Conservation (phyloP, 1,140 invertebrate species). For the Colletes latitarsis region DNA sequence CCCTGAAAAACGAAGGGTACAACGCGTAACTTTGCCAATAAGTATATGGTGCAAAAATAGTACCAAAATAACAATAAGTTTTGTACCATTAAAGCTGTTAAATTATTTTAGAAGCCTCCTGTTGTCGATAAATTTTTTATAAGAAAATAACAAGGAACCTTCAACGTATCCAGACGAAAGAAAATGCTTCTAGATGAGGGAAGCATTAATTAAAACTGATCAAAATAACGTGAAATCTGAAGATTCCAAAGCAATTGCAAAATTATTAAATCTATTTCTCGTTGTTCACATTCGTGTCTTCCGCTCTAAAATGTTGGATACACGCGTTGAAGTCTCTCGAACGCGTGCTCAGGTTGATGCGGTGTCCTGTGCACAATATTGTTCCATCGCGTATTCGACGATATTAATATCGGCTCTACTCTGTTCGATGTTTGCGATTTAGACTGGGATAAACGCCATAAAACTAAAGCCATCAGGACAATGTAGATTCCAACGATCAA, state of each 20-base stretch:
- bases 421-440: not conserved
- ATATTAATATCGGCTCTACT: not conserved
- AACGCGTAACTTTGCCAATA: not conserved
- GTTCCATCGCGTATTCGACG: not conserved
- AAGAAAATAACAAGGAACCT: too few relatives aligned
- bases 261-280: not conserved
- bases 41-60: not conserved
- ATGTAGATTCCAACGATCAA: constrained; percentile 23
- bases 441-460: not conserved
- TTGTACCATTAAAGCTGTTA: not conserved
- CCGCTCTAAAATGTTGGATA: not conserved
- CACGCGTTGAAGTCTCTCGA: constrained; percentile 14
- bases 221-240: not conserved
- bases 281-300: not conserved
- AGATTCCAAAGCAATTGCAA: not conserved
- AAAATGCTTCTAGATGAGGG: too few relatives aligned
- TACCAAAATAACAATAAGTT: not conserved
- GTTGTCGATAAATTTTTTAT: not conserved
- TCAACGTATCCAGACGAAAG: too few relatives aligned
- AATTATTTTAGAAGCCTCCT: not conserved
- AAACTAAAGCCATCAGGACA: not conserved
- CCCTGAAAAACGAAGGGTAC: not conserved
- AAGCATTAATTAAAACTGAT: too few relatives aligned
- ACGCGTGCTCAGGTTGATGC: too few relatives aligned
- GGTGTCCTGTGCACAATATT: not conserved